Conservation (phyloP, 2,113 vertebrate genomes). For the Pelmatolapia mariae region DNA sequence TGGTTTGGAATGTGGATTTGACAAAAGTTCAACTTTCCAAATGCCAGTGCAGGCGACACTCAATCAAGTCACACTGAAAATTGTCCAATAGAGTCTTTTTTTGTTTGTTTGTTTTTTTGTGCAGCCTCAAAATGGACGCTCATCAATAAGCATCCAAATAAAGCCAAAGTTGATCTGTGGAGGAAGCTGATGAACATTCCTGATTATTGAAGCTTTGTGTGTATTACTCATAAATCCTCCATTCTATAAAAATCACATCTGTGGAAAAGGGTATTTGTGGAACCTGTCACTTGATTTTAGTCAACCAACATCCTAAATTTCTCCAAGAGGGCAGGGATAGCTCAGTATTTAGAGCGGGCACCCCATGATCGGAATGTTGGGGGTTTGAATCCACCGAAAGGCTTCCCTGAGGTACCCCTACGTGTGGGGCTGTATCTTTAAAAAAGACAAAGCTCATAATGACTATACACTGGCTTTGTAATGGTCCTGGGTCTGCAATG, state of each 20-base stretch:
- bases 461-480: background rate
- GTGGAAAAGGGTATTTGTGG: background rate
- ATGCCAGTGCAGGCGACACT: background rate
- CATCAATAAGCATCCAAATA: fast-evolving
- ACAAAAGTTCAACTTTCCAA: background rate
- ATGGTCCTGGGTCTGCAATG: background rate
- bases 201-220: background rate
- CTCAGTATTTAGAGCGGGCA: background rate
- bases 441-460: background rate
- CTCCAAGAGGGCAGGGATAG: background rate
- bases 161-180: background rate
- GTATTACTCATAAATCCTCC: background rate
- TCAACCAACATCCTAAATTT: background rate
- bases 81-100: fast-evolving
- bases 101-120: background rate
- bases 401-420: background rate
- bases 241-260: background rate
- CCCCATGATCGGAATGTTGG: background rate
- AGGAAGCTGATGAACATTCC: background rate
- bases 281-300: background rate
- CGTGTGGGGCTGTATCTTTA: background rate
- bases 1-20: background rate
- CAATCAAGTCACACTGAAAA: background rate
- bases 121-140: background rate
- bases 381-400: background rate